Percentiles rank a stretch among this genome's conserved stretches.
Conservation (phyloP, 2,888 invertebrate genomes). For the Pristionchus mayeri region DNA sequence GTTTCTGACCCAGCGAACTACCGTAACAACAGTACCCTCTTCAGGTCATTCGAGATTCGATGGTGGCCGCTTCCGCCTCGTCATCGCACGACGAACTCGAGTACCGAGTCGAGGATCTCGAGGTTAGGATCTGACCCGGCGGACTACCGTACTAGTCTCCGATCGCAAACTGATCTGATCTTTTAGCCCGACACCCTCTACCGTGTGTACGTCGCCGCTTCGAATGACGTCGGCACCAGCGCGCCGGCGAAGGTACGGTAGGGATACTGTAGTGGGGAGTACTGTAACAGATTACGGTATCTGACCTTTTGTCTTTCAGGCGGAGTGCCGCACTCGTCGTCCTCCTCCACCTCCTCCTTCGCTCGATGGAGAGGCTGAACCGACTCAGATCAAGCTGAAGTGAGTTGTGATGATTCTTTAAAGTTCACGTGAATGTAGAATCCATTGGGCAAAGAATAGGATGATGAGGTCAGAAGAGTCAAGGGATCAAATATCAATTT, state of each 20-base stretch:
- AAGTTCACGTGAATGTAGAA: no score
- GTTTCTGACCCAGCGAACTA: not conserved
- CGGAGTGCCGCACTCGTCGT: slow-evolving; percentile 84
- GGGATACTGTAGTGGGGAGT: not conserved
- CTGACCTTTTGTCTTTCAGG: not conserved
- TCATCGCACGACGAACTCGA: not conserved
- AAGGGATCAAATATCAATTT: no score
- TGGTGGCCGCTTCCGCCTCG: not conserved
- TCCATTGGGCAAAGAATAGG: no score
- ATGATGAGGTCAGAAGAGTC: no score
- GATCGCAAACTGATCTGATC: not conserved
- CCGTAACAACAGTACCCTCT: not conserved
- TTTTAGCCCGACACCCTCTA: slow-evolving; percentile 82
- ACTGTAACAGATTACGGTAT: slow-evolving; percentile 80
- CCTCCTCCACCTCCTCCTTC: slow-evolving; percentile 88
- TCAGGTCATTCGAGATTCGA: slow-evolving; percentile 14
- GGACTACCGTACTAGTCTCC: slow-evolving; percentile 82
- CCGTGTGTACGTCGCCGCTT: slow-evolving; percentile 88
- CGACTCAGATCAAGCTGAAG: slow-evolving; percentile 87
- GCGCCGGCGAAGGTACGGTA: slow-evolving; percentile 84
- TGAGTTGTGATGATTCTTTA: no score
- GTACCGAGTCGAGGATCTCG: slow-evolving; percentile 81
- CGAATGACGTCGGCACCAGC: slow-evolving; percentile 87
- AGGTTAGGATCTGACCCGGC: slow-evolving; percentile 87
- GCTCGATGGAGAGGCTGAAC: slow-evolving; percentile 75